phyloP scores from a whole-genome alignment of 2,797 vertebrate genomes.

The Paguma larvata region DNA sequence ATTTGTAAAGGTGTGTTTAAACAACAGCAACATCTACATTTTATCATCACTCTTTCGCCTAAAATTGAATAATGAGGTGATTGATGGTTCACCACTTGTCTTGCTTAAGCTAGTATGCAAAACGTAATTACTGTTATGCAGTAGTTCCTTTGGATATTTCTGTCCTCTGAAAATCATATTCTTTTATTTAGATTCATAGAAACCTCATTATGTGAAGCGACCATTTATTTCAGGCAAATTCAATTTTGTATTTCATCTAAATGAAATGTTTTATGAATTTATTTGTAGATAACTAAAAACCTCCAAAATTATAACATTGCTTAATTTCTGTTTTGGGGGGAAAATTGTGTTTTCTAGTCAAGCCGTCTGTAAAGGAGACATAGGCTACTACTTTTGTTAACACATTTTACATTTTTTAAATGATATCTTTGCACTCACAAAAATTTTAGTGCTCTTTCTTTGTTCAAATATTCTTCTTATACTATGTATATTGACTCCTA shows the following conservation, averaged over 20 bases:
- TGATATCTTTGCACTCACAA: slow-evolving; percentile 12
- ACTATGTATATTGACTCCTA: not conserved
- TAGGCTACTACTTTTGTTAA: slow-evolving; percentile 22
- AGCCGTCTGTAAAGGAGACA: not conserved
- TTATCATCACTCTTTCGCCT: not conserved
- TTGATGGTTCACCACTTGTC: not conserved
- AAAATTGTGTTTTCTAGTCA: not conserved
- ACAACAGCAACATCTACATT: slow-evolving; percentile 22
- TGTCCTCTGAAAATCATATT: not conserved
- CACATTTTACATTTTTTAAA: slow-evolving; percentile 25
- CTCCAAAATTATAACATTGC: not conserved
- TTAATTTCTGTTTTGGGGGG: not conserved
- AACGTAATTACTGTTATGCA: not conserved
- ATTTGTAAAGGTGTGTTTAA: not conserved
- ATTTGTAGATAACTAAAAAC: slow-evolving; percentile 11
- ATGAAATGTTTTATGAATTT: not conserved
- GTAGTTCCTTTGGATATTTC: not conserved
- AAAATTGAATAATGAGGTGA: slow-evolving; percentile 23
- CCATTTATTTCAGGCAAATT: slow-evolving; percentile 38
- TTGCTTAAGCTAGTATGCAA: not conserved
- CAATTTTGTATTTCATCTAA: slow-evolving; percentile 7
- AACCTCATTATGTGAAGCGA: not conserved
- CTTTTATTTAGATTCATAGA: not conserved
- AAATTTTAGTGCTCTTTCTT: slow-evolving; percentile 44
- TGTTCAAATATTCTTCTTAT: not conserved